Conservation (phyloP, 2,888 invertebrate species). For the Linyphia triangularis region DNA sequence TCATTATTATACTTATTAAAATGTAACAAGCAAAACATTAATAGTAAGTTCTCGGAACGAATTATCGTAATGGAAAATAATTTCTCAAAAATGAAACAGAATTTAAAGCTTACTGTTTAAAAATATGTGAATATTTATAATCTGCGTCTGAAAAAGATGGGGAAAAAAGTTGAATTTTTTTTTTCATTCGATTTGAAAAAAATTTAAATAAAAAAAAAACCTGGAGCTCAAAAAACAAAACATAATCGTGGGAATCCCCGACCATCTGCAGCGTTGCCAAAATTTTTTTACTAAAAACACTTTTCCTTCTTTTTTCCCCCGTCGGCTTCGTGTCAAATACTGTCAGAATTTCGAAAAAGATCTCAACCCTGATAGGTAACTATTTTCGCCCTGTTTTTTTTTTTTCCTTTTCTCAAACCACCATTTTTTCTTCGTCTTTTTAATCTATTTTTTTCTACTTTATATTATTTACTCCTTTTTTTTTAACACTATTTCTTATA, state of each 20-base stretch:
- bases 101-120: too few relatives aligned
- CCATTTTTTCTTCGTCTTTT: constrained; percentile 4
- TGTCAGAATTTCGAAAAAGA: constrained; percentile 71
- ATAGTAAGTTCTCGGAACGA: too few relatives aligned
- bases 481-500: constrained; percentile 28
- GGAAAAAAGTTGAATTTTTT: too few relatives aligned
- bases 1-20: too few relatives aligned
- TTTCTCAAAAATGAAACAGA: too few relatives aligned
- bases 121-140: too few relatives aligned
- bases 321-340: neutral
- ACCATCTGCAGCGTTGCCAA: constrained; percentile 59
- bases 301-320: constrained; percentile 28
- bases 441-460: constrained; percentile 11
- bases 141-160: too few relatives aligned
- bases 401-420: neutral
- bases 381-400: constrained; percentile 53
- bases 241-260: constrained; percentile 56
- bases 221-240: constrained; percentile 20
- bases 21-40: too few relatives aligned
- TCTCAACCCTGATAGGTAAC: constrained; percentile 70
- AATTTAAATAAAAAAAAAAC: constrained; percentile 1
- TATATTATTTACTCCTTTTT: constrained; percentile 19
- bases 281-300: constrained; percentile 50
- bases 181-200: neutral
- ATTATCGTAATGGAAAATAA: too few relatives aligned